Evolutionary conservation across 2,888 invertebrate species (phyloP).

Genomic region (Perdita meconis): DNA sequence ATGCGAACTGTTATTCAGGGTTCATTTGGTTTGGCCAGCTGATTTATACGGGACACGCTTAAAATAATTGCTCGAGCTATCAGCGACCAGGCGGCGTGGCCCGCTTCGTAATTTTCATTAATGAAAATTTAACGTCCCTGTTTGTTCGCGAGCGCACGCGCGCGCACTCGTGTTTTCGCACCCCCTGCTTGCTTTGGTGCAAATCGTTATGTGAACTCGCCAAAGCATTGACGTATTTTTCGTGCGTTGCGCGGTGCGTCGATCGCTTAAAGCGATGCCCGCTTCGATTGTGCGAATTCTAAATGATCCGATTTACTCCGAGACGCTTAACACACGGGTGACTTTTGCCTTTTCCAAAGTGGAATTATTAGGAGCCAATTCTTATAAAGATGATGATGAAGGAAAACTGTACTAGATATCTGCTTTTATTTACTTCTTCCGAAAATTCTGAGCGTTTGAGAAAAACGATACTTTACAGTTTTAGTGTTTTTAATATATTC

Average conservation of each 20-base stretch:
- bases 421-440: too few relatives aligned
- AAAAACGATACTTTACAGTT: too few relatives aligned
- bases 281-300: background rate
- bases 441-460: too few relatives aligned
- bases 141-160: slow-evolving; percentile 35
- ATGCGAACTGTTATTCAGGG: slow-evolving; percentile 53
- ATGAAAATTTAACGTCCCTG: slow-evolving; percentile 76
- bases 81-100: slow-evolving; percentile 43
- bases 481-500: too few relatives aligned
- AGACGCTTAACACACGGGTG: too few relatives aligned
- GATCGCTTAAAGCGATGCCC: background rate
- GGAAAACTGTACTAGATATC: too few relatives aligned
- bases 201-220: slow-evolving; percentile 4
- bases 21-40: slow-evolving; percentile 70
- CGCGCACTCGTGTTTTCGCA: slow-evolving; percentile 17
- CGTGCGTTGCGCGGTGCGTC: background rate
- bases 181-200: background rate
- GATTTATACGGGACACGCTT: slow-evolving; percentile 74
- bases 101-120: slow-evolving; percentile 75
- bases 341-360: too few relatives aligned
- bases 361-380: too few relatives aligned
- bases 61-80: slow-evolving; percentile 75
- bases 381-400: too few relatives aligned
- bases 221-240: slow-evolving; percentile 15
- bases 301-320: background rate